Percentiles rank a stretch among this genome's conserved stretches.
These are phyloP conservation scores for Catocala fraxini DNA, from an alignment of 2,888 invertebrate genomes.

Conservation along the genomic window DNA sequence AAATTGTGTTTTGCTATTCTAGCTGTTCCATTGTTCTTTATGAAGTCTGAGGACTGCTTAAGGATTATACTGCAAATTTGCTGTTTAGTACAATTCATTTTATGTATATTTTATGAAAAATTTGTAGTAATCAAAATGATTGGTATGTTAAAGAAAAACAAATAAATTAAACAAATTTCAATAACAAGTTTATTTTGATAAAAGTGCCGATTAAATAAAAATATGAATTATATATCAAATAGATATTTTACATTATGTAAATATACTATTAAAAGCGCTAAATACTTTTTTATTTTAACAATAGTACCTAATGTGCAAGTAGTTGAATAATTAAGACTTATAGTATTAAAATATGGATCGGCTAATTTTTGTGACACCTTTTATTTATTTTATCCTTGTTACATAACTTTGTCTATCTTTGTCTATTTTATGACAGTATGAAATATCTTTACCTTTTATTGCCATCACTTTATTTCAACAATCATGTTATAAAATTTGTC, in stretches of 20 bases:
- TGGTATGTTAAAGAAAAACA: slow-evolving; percentile 49
- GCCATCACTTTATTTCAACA: no score
- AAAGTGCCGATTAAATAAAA: slow-evolving; percentile 76
- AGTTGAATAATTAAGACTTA: slow-evolving; percentile 15
- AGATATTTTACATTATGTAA: slow-evolving; percentile 66
- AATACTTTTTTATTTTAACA: slow-evolving; percentile 52
- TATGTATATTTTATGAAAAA: no score
- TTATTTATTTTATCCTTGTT: neutral
- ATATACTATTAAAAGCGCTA: slow-evolving; percentile 67
- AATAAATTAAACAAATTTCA: slow-evolving; percentile 75
- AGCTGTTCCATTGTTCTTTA: no score
- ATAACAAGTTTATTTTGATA: slow-evolving; percentile 84
- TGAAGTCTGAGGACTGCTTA: no score
- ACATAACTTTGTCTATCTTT: neutral
- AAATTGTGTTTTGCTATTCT: no score
- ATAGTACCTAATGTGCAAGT: slow-evolving; percentile 48
- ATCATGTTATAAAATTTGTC: no score
- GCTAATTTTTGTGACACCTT: neutral
- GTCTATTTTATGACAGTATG: neutral
- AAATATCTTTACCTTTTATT: no score
- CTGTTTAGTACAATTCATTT: no score
- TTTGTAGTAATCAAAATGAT: no score
- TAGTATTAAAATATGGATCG: no score
- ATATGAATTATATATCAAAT: slow-evolving; percentile 72
- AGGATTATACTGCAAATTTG: no score